These are phyloP conservation scores for Hippocampus barbouri DNA, from an alignment of 2,113 vertebrate genomes.

Conservation along the genomic window DNA sequence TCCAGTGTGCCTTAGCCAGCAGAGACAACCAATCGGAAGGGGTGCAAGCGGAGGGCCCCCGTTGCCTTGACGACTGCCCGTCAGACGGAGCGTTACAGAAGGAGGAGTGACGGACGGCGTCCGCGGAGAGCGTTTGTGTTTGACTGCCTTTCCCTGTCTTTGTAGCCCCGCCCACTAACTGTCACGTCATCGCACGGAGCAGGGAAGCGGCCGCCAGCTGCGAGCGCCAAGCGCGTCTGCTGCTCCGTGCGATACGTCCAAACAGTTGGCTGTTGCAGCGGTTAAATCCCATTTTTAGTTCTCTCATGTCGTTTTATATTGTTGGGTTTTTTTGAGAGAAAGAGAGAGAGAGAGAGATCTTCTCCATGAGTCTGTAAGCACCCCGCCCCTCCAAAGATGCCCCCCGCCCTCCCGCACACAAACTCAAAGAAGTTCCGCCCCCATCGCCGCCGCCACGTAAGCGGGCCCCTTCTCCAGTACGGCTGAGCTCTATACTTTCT, in stretches of 20 bases:
- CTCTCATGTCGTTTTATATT: constrained; percentile 66
- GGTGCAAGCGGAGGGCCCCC: constrained; percentile 75
- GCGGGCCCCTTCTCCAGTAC: constrained; percentile 6
- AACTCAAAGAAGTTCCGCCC: constrained; percentile 42
- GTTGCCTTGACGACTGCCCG: constrained; percentile 81
- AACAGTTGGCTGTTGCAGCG: constrained; percentile 38
- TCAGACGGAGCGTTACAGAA: constrained; percentile 80
- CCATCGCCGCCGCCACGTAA: constrained; percentile 12
- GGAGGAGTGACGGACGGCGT: constrained; percentile 73
- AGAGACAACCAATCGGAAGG: constrained; percentile 82
- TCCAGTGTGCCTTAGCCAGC: constrained; percentile 87
- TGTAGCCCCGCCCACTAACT: constrained; percentile 58
- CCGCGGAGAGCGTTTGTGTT: constrained; percentile 68
- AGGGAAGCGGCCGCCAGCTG: neutral
- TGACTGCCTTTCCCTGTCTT: constrained; percentile 76
- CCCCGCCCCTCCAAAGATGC: constrained; percentile 36
- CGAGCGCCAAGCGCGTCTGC: constrained; percentile 3
- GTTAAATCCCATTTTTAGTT: constrained; percentile 52
- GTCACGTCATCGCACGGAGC: constrained; percentile 27
- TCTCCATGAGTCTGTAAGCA: constrained; percentile 60
- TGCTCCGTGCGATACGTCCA: constrained; percentile 43
- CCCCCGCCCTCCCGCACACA: constrained; percentile 26
- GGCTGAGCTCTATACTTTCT: constrained; percentile 36
- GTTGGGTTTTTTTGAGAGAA: constrained; percentile 23
- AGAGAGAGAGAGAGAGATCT: constrained; percentile 34